phyloP scores from a whole-genome alignment of 2,113 vertebrate genomes.

The Pleuronectes platessa region DNA sequence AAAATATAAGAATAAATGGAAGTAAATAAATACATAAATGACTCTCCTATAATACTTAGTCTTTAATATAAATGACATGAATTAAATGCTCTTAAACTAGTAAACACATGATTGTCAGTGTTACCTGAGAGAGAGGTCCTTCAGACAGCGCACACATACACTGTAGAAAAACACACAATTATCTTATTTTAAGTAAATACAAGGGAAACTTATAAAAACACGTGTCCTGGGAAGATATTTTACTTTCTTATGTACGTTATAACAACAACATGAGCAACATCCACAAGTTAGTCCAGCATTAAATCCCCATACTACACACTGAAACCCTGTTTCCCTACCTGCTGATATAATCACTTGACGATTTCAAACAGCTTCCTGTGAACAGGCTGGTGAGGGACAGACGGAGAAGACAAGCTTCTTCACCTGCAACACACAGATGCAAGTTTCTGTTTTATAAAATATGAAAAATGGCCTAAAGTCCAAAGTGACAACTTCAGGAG shows the following conservation, averaged over 20 bases:
- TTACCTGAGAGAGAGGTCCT: conserved; percentile 71
- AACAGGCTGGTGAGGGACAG: conserved; percentile 74
- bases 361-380: conserved; percentile 55
- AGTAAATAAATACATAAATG: no score
- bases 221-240: no score
- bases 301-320: no score
- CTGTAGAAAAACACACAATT: conserved; percentile 33
- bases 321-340: conserved; percentile 39
- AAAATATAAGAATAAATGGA: no score
- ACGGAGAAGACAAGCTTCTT: conserved; percentile 73
- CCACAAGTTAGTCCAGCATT: no score
- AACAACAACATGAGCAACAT: no score
- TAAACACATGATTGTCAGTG: not conserved
- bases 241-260: no score
- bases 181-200: not conserved
- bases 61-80: not conserved
- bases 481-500: no score
- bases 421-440: conserved; percentile 54
- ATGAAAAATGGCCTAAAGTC: no score
- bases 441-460: not conserved
- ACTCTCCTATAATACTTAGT: not conserved
- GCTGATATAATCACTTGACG: conserved; percentile 55
- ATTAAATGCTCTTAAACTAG: no score
- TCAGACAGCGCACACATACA: conserved; percentile 69
- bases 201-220: not conserved